These are phyloP conservation scores for Pseudeuparius sepicola DNA, from an alignment of 2,888 invertebrate genomes.

Conservation along the genomic window DNA sequence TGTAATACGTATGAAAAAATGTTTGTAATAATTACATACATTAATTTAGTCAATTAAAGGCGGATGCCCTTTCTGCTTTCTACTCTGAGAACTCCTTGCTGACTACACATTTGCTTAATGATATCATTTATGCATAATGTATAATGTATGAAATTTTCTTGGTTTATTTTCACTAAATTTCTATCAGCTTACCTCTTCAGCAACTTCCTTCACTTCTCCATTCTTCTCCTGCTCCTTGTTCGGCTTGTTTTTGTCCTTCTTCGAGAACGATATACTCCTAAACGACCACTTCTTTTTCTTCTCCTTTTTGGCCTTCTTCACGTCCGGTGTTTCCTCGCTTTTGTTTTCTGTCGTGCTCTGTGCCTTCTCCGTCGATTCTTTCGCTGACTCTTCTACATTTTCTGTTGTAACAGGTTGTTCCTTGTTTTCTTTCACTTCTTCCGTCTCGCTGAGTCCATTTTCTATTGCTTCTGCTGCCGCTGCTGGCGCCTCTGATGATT, in stretches of 20 bases:
- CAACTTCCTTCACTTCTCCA: conserved; percentile 48
- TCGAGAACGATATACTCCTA: conserved; percentile 63
- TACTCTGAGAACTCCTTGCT: no score
- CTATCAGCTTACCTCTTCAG: conserved; percentile 49
- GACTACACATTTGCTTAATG: no score
- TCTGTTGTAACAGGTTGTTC: conserved; percentile 34
- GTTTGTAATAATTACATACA: no score
- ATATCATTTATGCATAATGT: no score
- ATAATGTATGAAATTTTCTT: no score
- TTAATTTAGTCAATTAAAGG: no score
- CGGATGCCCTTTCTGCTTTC: no score
- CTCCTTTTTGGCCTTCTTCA: conserved; percentile 35
- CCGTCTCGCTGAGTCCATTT: conserved; percentile 6
- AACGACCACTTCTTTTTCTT: conserved; percentile 86
- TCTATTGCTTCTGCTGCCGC: conserved; percentile 20
- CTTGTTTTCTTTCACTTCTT: conserved; percentile 35
- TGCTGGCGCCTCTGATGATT: conserved; percentile 21
- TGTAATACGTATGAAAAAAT: no score
- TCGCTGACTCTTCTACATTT: conserved; percentile 34
- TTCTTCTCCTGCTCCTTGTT: conserved; percentile 51
- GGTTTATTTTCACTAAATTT: no score
- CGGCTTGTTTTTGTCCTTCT: conserved; percentile 80
- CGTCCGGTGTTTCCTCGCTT: conserved; percentile 29
- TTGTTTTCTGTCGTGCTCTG: conserved; percentile 23
- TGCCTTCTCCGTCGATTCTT: conserved; percentile 10